These are phyloP conservation scores for Pogonocherus hispidulus DNA, from an alignment of 2,888 invertebrate species.

Conservation along the genomic window DNA sequence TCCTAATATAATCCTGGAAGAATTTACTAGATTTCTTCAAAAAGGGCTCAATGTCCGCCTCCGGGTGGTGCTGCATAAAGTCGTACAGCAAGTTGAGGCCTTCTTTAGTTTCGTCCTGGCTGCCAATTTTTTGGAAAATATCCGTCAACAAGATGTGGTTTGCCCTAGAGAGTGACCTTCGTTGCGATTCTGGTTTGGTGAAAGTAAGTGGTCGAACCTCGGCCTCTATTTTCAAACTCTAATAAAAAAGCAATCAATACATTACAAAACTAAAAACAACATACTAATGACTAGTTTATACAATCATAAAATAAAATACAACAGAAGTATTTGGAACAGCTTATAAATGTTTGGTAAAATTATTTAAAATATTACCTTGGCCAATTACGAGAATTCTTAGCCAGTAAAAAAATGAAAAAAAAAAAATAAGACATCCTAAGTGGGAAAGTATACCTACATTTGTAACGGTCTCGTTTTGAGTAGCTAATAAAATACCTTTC, in stretches of 20 bases:
- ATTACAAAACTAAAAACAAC: too few species aligned
- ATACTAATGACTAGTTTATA: too few species aligned
- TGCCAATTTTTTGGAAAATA: conserved; percentile 92
- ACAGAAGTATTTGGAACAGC: too few species aligned
- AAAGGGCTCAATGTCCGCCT: conserved; percentile 88
- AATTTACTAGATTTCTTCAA: conserved; percentile 86
- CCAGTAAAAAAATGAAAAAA: too few species aligned
- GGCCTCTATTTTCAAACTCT: conserved; percentile 71
- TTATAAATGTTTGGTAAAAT: too few species aligned
- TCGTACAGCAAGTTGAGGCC: conserved; percentile 87
- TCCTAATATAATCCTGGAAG: conserved; percentile 89
- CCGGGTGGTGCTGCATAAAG: conserved; percentile 84
- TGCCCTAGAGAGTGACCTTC: conserved; percentile 76
- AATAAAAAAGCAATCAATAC: conserved; percentile 37
- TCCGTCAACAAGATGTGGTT: conserved; percentile 90
- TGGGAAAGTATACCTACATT: too few species aligned
- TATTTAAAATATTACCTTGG: too few species aligned
- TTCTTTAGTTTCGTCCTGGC: conserved; percentile 86
- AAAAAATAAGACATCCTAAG: too few species aligned
- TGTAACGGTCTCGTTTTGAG: too few species aligned
- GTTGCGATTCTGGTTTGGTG: conserved; percentile 59
- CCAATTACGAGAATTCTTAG: too few species aligned
- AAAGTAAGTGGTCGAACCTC: conserved; percentile 67
- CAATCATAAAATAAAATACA: too few species aligned
- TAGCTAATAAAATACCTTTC: too few species aligned